Evolutionary conservation across 1,140 invertebrate species (phyloP), one percentile per base, ranked within the genome.

Genomic region (Drosophila ogumai): DNA sequence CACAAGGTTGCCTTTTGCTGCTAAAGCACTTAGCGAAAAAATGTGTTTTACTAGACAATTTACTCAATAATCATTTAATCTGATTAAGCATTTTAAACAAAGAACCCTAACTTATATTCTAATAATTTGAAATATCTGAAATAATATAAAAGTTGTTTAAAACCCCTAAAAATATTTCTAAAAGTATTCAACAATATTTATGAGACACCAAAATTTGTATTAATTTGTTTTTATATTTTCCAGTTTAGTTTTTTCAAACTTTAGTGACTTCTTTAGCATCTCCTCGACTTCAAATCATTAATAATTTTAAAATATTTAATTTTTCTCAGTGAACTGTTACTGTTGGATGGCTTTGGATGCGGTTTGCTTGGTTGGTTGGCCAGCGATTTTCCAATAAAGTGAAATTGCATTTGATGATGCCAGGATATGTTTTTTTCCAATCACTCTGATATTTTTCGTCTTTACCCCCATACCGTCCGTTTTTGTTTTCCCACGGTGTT

Each of bases 341-440:
- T 43, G 44, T 58, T 81, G 52, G 50, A 40, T 87, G 54, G 63
- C 67, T 67, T 34, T 60, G 40, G 65, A 73, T 81, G 73, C 55
- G 69, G 79, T 86, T 81, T 81, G 72, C 65, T 75, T 84, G 85
- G 72, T 81, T 90, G 81, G 85, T 59, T 88, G 85, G 58, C 74
- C 85, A 84, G 80, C 79, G 85, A 90, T 88, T 88, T 88, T 85
- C 74, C 84, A 88, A 88, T 88, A 88, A 90, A 88, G 32, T 88
- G 74, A 84, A 88, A 88, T 88, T 88, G 85, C 80, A 88, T 88
- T 90, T 84, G 72, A 84, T 85, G 85, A 85, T 81, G 84, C 73
- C 77, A 75, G 85, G 85, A 90, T 88, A 84, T 85, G 84, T 82
- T 87, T 80, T 54, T 55, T 68, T 65, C 44, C 63, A 75, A 79